These are phyloP conservation scores for Carpatolechia fugitivella DNA, from an alignment of 2,888 invertebrate species.

Conservation along the genomic window DNA sequence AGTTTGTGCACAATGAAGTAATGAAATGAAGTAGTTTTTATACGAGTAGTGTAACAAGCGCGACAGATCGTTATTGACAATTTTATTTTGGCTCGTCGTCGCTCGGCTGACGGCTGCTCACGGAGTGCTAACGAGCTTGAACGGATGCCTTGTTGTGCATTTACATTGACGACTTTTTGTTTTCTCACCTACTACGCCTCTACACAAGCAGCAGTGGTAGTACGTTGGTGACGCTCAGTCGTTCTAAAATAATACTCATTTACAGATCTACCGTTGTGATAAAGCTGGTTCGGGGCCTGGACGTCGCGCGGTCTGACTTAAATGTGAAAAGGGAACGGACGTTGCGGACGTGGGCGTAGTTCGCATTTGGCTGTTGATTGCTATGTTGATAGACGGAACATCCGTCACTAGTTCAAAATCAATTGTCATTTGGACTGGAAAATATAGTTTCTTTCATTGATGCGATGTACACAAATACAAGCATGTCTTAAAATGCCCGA, in stretches of 20 bases:
- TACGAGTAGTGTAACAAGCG: constrained; percentile 33
- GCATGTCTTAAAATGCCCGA: no score
- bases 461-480: no score
- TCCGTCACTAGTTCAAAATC: constrained; percentile 19
- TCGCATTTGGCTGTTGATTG: constrained; percentile 29
- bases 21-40: constrained; percentile 13
- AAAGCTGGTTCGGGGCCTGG: constrained; percentile 25
- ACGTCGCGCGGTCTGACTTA: constrained; percentile 21
- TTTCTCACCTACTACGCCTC: constrained; percentile 44
- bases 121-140: constrained; percentile 40
- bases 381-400: constrained; percentile 26
- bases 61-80: constrained; percentile 46
- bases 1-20: constrained; percentile 5
- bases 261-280: constrained; percentile 39
- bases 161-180: constrained; percentile 48
- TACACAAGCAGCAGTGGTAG: constrained; percentile 32
- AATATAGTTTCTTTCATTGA: no score
- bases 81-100: constrained; percentile 50
- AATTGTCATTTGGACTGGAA: constrained; percentile 11
- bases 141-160: constrained; percentile 46
- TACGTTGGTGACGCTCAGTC: constrained; percentile 44
- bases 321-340: constrained; percentile 26
- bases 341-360: constrained; percentile 24
- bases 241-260: constrained; percentile 50
- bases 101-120: constrained; percentile 25